phyloP scores from a whole-genome alignment of 2,113 vertebrate species.

The Psilopogon haemacephalus region DNA sequence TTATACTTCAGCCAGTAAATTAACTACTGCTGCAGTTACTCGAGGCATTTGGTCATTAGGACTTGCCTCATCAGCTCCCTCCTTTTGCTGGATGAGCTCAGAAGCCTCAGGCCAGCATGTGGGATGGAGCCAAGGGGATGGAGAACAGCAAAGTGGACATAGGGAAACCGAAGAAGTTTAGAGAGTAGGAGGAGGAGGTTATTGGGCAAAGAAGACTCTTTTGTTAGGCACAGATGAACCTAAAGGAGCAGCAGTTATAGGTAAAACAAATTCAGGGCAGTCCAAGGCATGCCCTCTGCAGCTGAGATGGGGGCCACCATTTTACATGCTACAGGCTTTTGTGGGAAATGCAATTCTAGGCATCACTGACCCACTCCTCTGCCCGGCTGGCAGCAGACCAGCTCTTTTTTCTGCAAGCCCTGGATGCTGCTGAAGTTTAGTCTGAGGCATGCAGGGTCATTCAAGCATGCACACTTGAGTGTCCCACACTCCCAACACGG shows the following conservation, averaged over 20 bases:
- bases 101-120: background rate
- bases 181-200: background rate
- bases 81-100: background rate
- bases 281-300: background rate
- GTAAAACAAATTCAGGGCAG: background rate
- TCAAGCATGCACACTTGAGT: slow-evolving; percentile 49
- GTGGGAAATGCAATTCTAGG: background rate
- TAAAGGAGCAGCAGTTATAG: background rate
- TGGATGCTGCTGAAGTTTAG: slow-evolving; percentile 25
- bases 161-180: background rate
- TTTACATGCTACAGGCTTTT: background rate
- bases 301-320: background rate
- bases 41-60: background rate
- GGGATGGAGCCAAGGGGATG: background rate
- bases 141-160: background rate
- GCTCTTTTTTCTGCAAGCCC: background rate
- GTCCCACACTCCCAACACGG: slow-evolving; percentile 24
- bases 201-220: background rate
- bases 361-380: background rate
- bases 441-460: slow-evolving; percentile 33
- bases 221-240: background rate
- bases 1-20: background rate
- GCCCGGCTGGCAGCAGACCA: background rate
- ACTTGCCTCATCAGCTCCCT: background rate
- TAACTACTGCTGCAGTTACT: background rate